Evolutionary conservation across 2,888 invertebrate genomes (phyloP), one percentile per base, ranked within the genome.

Genomic region (Drosophila emarginata): DNA sequence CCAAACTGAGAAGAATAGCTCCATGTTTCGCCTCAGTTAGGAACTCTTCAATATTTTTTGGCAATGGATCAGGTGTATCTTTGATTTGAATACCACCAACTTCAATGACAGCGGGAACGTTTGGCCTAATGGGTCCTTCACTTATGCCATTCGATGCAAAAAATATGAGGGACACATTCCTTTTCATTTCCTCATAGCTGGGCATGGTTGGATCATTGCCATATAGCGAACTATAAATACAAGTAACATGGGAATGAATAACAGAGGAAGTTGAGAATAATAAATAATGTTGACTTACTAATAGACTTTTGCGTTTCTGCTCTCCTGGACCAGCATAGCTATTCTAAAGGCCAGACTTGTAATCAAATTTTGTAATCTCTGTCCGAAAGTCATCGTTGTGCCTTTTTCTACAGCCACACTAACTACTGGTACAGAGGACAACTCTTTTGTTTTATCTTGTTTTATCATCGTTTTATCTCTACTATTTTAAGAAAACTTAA

Each of bases 1-100:
- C 93, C 64, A 92, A 78, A 60, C 92, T 92, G 52, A 93, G 91
- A 65, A 88, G 90, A 4, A 92, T 89, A 1, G 89, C 90, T 0
- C 92, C 92, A 70, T 90, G 72, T 0, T 78, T 78, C 1, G 87
- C 89, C 1, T 77, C 79, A 28, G 89, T 81, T 2, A 92, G 56
- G 57, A 90, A 92, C 18, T 76, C 57, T 3, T 61, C 64, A 6
- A 83, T 15, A 0, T 74, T 87, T 28, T 80, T 58, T 14, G 92
- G 91, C 18, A 92, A 52, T 0, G 89, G 78, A 69, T 89, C 76
- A 0, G 90, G 83, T 4, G 76, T 77, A 0, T 89, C 85, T 53
- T 91, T 90, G 6, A 90, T 76, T 64, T 91, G 91, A 21, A 91
- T 80, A 1, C 91, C 91, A 0, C 91, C 90, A 18, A 91, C 80